These are phyloP conservation scores for Bombyx mandarina DNA, from an alignment of 1,140 invertebrate genomes.

Conservation along the genomic window DNA sequence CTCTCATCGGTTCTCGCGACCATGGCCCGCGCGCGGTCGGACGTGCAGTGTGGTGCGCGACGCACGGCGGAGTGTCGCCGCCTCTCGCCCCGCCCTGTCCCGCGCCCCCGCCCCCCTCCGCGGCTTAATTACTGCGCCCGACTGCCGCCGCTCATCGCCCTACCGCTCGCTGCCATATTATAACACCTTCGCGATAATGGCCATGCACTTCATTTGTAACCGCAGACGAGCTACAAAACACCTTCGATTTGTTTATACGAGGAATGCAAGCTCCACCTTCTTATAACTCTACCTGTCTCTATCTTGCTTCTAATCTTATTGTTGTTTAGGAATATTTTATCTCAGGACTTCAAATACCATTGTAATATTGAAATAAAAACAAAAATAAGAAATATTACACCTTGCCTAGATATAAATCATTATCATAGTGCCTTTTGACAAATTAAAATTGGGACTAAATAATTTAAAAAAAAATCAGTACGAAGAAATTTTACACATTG, in stretches of 20 bases:
- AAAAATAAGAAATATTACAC: no score
- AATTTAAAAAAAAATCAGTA: no score
- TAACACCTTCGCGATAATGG: constrained; percentile 42
- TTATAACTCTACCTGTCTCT: constrained; percentile 46
- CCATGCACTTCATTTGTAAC: constrained; percentile 46
- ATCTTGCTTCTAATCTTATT: constrained; percentile 16
- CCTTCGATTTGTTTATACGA: constrained; percentile 30
- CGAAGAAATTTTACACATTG: no score
- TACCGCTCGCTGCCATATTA: constrained; percentile 31
- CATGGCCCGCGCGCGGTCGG: constrained; percentile 70
- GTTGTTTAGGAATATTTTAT: no score
- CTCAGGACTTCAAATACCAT: no score
- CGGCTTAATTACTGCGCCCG: constrained; percentile 21
- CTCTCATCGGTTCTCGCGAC: constrained; percentile 75
- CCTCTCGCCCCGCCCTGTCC: constrained; percentile 37
- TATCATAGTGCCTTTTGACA: no score
- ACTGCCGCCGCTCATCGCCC: constrained; percentile 25
- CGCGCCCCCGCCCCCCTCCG: constrained; percentile 25
- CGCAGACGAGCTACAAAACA: constrained; percentile 12
- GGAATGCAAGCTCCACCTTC: constrained; percentile 44
- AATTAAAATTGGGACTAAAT: no score
- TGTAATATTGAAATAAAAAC: no score
- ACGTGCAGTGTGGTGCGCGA: constrained; percentile 30
- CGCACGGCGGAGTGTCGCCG: constrained; percentile 49
- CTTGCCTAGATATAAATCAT: no score